Conservation (phyloP, 2,888 invertebrate genomes). For the Dicycla oo region DNA sequence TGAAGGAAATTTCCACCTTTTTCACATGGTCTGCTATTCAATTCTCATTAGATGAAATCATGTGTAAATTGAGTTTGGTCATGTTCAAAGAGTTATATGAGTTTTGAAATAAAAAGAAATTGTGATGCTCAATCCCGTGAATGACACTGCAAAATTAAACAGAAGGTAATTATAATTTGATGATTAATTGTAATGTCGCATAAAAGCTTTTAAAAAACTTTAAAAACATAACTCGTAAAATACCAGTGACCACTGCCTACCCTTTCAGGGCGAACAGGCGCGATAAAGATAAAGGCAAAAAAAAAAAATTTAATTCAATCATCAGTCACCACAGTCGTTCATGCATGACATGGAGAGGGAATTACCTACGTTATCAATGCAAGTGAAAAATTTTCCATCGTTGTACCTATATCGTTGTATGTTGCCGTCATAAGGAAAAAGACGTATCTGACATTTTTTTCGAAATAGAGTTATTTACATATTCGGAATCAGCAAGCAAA, state of each 20-base stretch:
- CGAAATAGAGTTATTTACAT: too few relatives aligned
- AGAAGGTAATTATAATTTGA: too few relatives aligned
- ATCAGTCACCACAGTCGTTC: background rate
- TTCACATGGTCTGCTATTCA: constrained; percentile 1
- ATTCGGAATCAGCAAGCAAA: too few relatives aligned
- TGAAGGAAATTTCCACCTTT: constrained; percentile 11
- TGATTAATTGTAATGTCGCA: too few relatives aligned
- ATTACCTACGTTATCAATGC: constrained; percentile 26
- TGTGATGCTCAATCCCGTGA: background rate
- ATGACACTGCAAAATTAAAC: background rate
- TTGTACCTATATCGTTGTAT: too few relatives aligned
- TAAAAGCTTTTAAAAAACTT: too few relatives aligned
- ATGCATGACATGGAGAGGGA: background rate
- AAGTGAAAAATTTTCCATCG: constrained; percentile 38
- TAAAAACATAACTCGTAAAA: too few relatives aligned
- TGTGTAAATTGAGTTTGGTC: background rate
- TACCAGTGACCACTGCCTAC: too few relatives aligned
- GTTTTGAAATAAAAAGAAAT: background rate
- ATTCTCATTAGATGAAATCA: constrained; percentile 10
- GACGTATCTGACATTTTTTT: too few relatives aligned
- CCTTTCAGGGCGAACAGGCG: too few relatives aligned
- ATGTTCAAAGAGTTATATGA: background rate
- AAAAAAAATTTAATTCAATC: background rate
- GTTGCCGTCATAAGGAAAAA: too few relatives aligned
- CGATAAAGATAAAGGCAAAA: background rate